Conservation (phyloP, 2,113 vertebrate species). For the Mohoua ochrocephala region DNA sequence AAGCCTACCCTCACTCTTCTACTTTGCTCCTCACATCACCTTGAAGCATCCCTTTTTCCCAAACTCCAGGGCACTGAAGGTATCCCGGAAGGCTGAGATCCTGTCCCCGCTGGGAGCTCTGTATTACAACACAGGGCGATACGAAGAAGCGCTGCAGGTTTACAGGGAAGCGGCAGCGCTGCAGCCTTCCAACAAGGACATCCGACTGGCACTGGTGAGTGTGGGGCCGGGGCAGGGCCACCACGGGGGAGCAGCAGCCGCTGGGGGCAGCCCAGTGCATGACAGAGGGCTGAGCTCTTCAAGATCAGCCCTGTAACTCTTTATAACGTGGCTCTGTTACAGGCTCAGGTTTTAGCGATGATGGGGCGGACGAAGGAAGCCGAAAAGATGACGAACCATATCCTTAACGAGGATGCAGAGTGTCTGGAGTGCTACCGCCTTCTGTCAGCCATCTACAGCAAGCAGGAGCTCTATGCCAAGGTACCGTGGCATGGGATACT, state of each 20-base stretch:
- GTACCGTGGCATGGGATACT: slow-evolving; percentile 8
- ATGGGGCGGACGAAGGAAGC: slow-evolving; percentile 82
- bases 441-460: slow-evolving; percentile 92
- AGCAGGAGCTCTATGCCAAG: slow-evolving; percentile 83
- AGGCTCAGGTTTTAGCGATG: slow-evolving; percentile 92
- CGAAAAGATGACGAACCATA: slow-evolving; percentile 81
- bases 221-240: not conserved
- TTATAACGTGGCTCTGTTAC: not conserved
- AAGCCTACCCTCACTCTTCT: rapidly evolving
- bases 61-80: slow-evolving; percentile 81
- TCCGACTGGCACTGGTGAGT: slow-evolving; percentile 89
- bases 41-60: not conserved
- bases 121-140: slow-evolving; percentile 92
- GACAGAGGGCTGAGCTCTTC: not conserved
- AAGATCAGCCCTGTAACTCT: not conserved
- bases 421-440: slow-evolving; percentile 94
- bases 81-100: slow-evolving; percentile 84
- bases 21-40: not conserved
- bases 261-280: not conserved
- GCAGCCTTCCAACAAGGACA: slow-evolving; percentile 83
- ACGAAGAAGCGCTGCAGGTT: slow-evolving; percentile 85
- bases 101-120: slow-evolving; percentile 89
- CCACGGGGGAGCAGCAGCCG: rapidly evolving
- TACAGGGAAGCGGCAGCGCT: slow-evolving; percentile 83
- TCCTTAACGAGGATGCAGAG: slow-evolving; percentile 73